These are phyloP conservation scores for Caenorhabditis sp. DNA, from an alignment of 2,888 invertebrate species.

Conservation along the genomic window DNA sequence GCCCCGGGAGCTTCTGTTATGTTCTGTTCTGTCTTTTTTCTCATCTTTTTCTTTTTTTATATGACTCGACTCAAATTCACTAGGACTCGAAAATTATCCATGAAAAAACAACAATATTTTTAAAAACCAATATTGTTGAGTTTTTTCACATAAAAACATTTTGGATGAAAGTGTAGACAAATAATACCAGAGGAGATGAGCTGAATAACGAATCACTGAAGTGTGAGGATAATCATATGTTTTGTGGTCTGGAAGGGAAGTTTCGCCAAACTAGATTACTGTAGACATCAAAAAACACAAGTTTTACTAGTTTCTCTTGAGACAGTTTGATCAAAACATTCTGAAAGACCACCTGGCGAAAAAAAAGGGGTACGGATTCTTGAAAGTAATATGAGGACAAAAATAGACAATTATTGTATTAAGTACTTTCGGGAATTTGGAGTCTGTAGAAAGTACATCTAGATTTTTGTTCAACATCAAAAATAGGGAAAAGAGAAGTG, in stretches of 20 bases:
- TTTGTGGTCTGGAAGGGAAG: neutral
- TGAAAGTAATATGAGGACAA: no score
- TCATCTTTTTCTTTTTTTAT: constrained; percentile 17
- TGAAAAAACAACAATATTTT: neutral
- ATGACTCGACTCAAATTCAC: neutral
- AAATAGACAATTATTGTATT: no score
- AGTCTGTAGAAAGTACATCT: no score
- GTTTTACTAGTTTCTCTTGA: no score
- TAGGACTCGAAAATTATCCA: neutral
- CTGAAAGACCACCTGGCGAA: no score
- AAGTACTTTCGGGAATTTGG: no score
- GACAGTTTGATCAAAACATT: no score
- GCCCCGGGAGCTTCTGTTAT: neutral
- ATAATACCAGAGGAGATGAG: neutral
- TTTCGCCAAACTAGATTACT: neutral
- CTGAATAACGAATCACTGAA: neutral
- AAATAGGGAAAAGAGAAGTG: no score
- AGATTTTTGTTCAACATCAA: no score
- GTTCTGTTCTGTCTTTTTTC: neutral
- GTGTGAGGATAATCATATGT: neutral
- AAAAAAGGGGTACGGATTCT: no score
- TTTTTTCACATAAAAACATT: neutral
- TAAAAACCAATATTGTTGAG: neutral
- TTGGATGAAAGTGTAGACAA: neutral
- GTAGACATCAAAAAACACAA: neutral